Evolutionary conservation across 1,140 invertebrate species (phyloP).

Genomic region (Drosophila busckii): DNA sequence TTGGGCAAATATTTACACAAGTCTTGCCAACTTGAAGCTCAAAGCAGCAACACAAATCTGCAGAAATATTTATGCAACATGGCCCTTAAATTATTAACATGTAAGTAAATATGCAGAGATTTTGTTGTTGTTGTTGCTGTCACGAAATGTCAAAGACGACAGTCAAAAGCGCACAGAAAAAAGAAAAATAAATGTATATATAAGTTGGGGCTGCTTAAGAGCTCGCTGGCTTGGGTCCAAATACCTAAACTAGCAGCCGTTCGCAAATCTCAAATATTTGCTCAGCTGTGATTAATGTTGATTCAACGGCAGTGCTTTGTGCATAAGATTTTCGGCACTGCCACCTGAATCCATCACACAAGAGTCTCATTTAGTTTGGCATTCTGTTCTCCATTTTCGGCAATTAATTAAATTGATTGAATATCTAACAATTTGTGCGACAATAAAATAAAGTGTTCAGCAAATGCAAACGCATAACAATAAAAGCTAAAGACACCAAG

Average conservation of each 20-base stretch:
- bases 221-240: no score
- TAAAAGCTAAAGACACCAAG: slow-evolving; percentile 15
- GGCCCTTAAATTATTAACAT: slow-evolving; percentile 55
- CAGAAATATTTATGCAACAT: slow-evolving; percentile 19
- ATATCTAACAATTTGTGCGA: slow-evolving; percentile 54
- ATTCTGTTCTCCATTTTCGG: slow-evolving; percentile 34
- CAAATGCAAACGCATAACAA: slow-evolving; percentile 16
- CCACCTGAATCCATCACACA: slow-evolving; percentile 30
- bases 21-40: not conserved
- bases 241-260: slow-evolving; percentile 32
- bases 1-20: not conserved
- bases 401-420: slow-evolving; percentile 71
- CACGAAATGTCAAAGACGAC: slow-evolving; percentile 12
- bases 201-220: not conserved
- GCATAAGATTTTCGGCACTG: slow-evolving; percentile 38
- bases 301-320: slow-evolving; percentile 52
- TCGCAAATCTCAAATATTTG: slow-evolving; percentile 76
- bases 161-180: not conserved
- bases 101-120: slow-evolving; percentile 49
- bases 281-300: slow-evolving; percentile 75
- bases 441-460: slow-evolving; percentile 42
- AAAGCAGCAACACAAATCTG: slow-evolving; percentile 21
- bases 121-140: slow-evolving; percentile 26
- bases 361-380: slow-evolving; percentile 26
- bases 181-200: slow-evolving; percentile 7